These are phyloP conservation scores for Oryzias dopingdopingensis DNA, from an alignment of 2,797 vertebrate genomes.

Conservation along the genomic window DNA sequence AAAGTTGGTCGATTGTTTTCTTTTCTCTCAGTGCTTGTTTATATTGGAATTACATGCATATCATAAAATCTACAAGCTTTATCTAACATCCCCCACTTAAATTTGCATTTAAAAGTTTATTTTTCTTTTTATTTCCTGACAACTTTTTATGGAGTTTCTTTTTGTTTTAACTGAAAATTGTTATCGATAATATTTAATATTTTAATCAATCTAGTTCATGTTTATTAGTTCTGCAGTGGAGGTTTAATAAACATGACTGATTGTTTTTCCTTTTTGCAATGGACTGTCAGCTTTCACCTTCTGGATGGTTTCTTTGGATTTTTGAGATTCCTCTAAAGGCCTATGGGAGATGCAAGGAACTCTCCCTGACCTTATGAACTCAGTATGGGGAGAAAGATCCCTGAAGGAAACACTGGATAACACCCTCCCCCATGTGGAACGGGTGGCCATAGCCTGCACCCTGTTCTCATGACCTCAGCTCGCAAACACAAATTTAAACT, in stretches of 20 bases:
- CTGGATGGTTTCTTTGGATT: conserved; percentile 42
- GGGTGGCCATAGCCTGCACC: conserved; percentile 51
- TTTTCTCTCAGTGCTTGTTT: conserved; percentile 1
- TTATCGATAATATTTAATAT: conserved; percentile 23
- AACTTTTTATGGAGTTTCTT: conserved; percentile 25
- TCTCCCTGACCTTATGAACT: conserved; percentile 60
- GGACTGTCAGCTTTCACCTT: conserved; percentile 39
- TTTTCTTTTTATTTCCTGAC: conserved; percentile 31
- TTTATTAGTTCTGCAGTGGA: conserved; percentile 21
- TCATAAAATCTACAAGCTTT: conserved; percentile 4
- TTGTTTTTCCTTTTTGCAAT: conserved; percentile 36
- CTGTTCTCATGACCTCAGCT: conserved; percentile 78
- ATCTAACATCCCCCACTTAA: conserved; percentile 27
- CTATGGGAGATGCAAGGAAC: conserved; percentile 45
- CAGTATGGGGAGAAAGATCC: conserved; percentile 34
- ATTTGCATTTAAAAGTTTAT: not conserved
- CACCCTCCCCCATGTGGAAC: conserved; percentile 39
- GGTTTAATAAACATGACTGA: conserved; percentile 56
- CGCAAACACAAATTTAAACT: conserved; percentile 48
- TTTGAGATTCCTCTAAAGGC: conserved; percentile 58
- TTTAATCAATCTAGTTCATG: no score
- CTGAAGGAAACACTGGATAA: conserved; percentile 43
- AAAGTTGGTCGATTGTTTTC: not conserved
- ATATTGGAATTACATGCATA: conserved; percentile 4
- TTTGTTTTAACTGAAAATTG: conserved; percentile 32